Evolutionary conservation across 92 coral and sea anemone genomes (phyloP), one percentile per base, ranked within the genome.

Genomic region (Phymanthus crucifer): DNA sequence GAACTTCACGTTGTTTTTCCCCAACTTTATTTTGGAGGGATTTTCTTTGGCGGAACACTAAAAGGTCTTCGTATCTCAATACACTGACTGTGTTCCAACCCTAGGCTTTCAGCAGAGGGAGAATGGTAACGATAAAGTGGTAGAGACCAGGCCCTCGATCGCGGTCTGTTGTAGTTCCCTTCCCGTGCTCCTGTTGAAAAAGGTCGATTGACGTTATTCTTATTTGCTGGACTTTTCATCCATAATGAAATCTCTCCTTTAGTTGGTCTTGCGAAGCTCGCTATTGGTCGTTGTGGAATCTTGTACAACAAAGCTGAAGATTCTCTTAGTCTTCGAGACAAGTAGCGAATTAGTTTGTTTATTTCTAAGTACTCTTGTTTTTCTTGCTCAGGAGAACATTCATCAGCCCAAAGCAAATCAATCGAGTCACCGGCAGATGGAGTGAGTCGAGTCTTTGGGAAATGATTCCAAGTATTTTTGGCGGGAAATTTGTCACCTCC

Each of bases 181-280:
- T 29, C 68, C 34, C 23, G 21, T 38, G 1, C 13, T 56, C 21
- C 54, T 38, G 29, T 38, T 71, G 10, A 6, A 24, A 38, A 24
- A 33, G 54, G 57, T 0, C 38, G 32, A 2, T 37, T 31, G 57
- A 12, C 66, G 37, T 12, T 74, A 6, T 23, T n/a, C 34, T 76
- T 56, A 21, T 76, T 71, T n/a, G 79, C 69, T n/a, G 94, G 94
- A 19, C 90, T 87, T 58, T 87, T 87, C 33, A 73, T 43, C 54
- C 85, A 86, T 56, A 93, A 56, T 21, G 80, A 83, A 47, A 93
- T 78, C 70, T 93, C 97, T 57, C 97, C 97, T 73, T 90, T 90
- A 2, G 97, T 93, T 10, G 97, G 97, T 50, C 87, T 71, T 1
- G 94, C 88, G 57, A 61, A 93, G 1, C 90, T 77, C 5, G 97